These are phyloP conservation scores for Hirundo rustica DNA, from an alignment of 2,797 vertebrate genomes.

Conservation along the genomic window DNA sequence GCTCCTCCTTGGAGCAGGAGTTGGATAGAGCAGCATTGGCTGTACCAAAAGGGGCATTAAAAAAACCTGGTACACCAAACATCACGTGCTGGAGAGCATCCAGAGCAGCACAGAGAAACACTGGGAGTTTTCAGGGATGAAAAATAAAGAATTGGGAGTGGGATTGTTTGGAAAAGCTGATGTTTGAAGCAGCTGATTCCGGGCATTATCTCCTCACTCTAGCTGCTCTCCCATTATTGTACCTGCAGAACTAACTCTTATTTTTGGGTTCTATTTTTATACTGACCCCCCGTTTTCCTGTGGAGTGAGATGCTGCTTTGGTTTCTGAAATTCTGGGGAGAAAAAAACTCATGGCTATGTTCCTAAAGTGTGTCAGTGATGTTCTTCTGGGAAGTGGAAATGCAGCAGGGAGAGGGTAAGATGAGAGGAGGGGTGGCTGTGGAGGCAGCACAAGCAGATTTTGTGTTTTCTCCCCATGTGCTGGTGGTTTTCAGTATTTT, in stretches of 20 bases:
- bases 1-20: neutral
- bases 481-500: neutral
- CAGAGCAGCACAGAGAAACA: neutral
- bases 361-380: neutral
- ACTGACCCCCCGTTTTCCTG: neutral
- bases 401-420: neutral
- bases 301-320: neutral
- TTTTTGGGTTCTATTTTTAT: neutral
- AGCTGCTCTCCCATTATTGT: neutral
- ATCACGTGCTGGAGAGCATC: neutral
- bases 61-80: no score
- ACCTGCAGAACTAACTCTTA: neutral
- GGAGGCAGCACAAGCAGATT: neutral
- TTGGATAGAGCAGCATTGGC: rapidly evolving
- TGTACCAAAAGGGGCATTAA: neutral
- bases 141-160: neutral
- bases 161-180: neutral
- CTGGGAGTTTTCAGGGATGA: neutral
- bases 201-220: neutral
- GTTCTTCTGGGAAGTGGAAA: no score
- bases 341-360: rapidly evolving
- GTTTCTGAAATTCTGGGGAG: neutral
- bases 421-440: neutral
- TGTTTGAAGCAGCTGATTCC: rapidly evolving
- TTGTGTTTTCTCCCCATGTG: neutral